A percentile compares a stretch with the other conserved stretches of the same genome.
phyloP scores from a whole-genome alignment of 2,113 vertebrate species.

The Caranx melampygus region DNA sequence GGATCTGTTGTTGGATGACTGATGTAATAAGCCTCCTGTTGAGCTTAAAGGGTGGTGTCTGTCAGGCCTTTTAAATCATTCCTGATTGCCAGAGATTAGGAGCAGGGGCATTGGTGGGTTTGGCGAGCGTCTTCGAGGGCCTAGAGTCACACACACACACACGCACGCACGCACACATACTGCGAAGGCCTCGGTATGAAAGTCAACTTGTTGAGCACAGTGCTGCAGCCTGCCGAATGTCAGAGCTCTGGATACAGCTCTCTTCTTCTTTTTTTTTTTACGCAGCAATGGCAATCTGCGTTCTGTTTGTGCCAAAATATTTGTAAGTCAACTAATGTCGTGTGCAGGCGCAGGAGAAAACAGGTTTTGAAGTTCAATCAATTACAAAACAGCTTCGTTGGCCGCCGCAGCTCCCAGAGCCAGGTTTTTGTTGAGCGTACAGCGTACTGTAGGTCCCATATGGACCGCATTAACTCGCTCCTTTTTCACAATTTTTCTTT shows the following conservation, averaged over 20 bases:
- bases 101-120: slow-evolving; percentile 48
- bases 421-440: slow-evolving; percentile 64
- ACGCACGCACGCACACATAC: not conserved
- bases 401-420: slow-evolving; percentile 57
- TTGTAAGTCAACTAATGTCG: slow-evolving; percentile 69
- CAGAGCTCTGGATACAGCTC: slow-evolving; percentile 45
- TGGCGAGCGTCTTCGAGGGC: slow-evolving; percentile 47
- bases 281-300: slow-evolving; percentile 48
- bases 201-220: slow-evolving; percentile 16
- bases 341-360: slow-evolving; percentile 52
- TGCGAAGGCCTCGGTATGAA: slow-evolving; percentile 39
- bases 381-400: slow-evolving; percentile 67
- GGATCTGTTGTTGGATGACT: slow-evolving; percentile 59
- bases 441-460: slow-evolving; percentile 62
- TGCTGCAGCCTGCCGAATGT: slow-evolving; percentile 41
- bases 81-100: slow-evolving; percentile 61
- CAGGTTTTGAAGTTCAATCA: slow-evolving; percentile 69
- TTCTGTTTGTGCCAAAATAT: slow-evolving; percentile 70
- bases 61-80: slow-evolving; percentile 67
- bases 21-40: slow-evolving; percentile 60
- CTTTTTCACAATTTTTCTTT: slow-evolving; percentile 67
- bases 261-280: slow-evolving; percentile 19
- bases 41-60: slow-evolving; percentile 61
- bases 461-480: slow-evolving; percentile 74
- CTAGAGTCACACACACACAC: slow-evolving; percentile 14